Percentiles rank a stretch among this genome's conserved stretches.
Conservation (phyloP, 2,797 vertebrate genomes). For the Neomorphus geoffroyi region DNA sequence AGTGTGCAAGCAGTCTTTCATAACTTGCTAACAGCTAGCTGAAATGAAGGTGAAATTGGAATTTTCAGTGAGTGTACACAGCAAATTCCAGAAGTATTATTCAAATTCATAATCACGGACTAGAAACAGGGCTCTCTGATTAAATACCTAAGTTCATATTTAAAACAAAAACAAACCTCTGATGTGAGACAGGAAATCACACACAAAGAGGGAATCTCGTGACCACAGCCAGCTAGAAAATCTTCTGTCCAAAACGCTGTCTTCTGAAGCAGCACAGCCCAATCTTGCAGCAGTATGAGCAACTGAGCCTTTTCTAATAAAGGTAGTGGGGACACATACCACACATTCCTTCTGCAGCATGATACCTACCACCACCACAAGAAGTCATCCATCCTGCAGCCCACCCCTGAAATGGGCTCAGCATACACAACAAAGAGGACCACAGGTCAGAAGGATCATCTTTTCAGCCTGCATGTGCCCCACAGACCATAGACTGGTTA, state of each 20-base stretch:
- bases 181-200: background rate
- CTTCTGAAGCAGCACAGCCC: background rate
- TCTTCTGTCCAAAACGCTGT: background rate
- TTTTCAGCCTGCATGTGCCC: background rate
- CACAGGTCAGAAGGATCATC: background rate
- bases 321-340: background rate
- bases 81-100: background rate
- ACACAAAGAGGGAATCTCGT: background rate
- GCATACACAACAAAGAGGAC: background rate
- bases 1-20: background rate
- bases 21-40: background rate
- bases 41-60: background rate
- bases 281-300: background rate
- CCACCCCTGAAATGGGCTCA: background rate
- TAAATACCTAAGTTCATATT: background rate
- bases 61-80: background rate
- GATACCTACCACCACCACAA: background rate
- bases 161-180: background rate
- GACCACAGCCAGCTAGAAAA: background rate
- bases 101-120: background rate
- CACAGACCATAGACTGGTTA: background rate
- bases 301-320: background rate
- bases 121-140: background rate
- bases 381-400: background rate
- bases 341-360: background rate